Evolutionary conservation across 2,113 vertebrate genomes (phyloP), one percentile per base, ranked within the genome.

Genomic region (Hippocampus mohnikei): DNA sequence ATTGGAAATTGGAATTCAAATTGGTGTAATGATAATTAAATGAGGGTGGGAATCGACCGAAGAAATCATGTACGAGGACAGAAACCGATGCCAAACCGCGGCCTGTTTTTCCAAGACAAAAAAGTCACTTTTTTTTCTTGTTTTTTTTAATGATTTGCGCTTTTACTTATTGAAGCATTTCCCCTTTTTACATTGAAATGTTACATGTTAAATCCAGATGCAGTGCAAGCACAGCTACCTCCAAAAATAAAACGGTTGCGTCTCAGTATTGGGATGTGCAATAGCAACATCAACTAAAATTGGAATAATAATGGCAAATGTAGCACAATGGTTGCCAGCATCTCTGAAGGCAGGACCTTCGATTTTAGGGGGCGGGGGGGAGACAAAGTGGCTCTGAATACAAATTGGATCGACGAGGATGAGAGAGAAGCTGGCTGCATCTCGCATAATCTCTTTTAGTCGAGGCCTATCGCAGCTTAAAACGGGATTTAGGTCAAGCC

Each of bases 11-110:
- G 60, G 25, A 37, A 42, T 37, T 64, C 10, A 42, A 64, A 64
- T 52, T 50, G 50, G 73, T 55, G 46, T 23, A 13, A 20, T 68
- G 44, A 66, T 37, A 76, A 77, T 42, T 13, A 64, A 41, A 60
- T 18, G 13, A 50, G 11, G 70, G 15, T 59, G 25, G 27, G 12
- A 27, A 11, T 27, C 3, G 7, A 29, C 23, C 56, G 29, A 8
- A 53, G 52, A 55, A 55, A 55, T 55, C 53, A 55, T 27, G 23
- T 3, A 15, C 16, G 15, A 59, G 29, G 56, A 15, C 27, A 59
- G 27, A 59, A 29, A 33, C 27, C 20, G 25, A 60, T 60, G 58
- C 58, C 5, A 60, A 59, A 29, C 29, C 25, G n/a, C 25, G 0
- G 4, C 15, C 13, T 48, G 12, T 48, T 15, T 25, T 58, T 59